phyloP scores from a whole-genome alignment of 2,888 invertebrate genomes.

The Andrena marginata region DNA sequence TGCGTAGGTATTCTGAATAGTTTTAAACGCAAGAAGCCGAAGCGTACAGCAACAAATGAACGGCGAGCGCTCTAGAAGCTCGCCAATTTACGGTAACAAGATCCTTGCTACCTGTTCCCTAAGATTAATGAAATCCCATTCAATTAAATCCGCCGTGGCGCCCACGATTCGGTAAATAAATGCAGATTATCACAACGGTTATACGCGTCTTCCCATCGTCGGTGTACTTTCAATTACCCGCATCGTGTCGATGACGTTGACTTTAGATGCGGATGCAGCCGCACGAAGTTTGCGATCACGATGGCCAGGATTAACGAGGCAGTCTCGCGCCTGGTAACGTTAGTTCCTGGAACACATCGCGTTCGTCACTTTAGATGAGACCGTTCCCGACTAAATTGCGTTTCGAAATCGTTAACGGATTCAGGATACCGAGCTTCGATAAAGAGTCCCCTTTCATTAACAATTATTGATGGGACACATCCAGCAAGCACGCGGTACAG shows the following conservation, averaged over 20 bases:
- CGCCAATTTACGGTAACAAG: slow-evolving; percentile 11
- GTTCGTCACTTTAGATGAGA: slow-evolving; percentile 46
- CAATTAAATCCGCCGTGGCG: slow-evolving; percentile 33
- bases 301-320: slow-evolving; percentile 57
- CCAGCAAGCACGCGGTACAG: neutral
- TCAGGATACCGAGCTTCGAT: slow-evolving; percentile 30
- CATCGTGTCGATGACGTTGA: slow-evolving; percentile 35
- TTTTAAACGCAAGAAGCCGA: neutral
- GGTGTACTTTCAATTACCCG: slow-evolving; percentile 51
- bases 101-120: slow-evolving; percentile 5
- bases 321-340: slow-evolving; percentile 41
- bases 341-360: slow-evolving; percentile 50
- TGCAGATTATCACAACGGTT: slow-evolving; percentile 33
- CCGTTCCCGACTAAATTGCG: slow-evolving; percentile 36
- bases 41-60: neutral
- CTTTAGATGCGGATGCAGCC: slow-evolving; percentile 23
- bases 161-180: slow-evolving; percentile 36
- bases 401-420: slow-evolving; percentile 53
- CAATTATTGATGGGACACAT: slow-evolving; percentile 46
- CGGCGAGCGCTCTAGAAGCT: slow-evolving; percentile 1
- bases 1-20: neutral
- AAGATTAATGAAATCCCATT: slow-evolving; percentile 45
- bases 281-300: slow-evolving; percentile 44
- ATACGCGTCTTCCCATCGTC: slow-evolving; percentile 16
- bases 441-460: slow-evolving; percentile 57